Percentiles rank a stretch among this genome's conserved stretches.
phyloP scores from a whole-genome alignment of 2,113 vertebrate genomes.

The Galbula dea region DNA sequence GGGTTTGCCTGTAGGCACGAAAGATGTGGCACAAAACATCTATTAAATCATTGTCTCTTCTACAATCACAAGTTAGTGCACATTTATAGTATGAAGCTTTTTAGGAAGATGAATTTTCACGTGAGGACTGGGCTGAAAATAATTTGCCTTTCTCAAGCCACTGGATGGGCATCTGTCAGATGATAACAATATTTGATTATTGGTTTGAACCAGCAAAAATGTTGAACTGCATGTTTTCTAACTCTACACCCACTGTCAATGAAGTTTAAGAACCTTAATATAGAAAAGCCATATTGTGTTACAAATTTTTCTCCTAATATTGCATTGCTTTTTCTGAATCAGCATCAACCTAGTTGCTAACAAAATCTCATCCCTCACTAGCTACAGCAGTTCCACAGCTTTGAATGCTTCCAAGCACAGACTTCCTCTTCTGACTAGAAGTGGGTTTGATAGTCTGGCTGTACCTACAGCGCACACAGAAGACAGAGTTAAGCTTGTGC shows the following conservation, averaged over 20 bases:
- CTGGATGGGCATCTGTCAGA: neutral
- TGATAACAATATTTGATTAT: neutral
- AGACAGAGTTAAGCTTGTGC: neutral
- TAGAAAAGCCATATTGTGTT: neutral
- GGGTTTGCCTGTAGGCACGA: neutral
- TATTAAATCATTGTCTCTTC: conserved; percentile 29
- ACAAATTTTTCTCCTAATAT: neutral
- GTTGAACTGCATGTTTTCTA: neutral
- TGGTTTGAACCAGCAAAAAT: neutral
- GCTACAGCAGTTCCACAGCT: neutral
- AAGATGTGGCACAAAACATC: neutral
- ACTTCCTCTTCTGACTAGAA: neutral
- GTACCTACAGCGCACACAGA: neutral
- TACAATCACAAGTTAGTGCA: neutral
- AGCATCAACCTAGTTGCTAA: neutral
- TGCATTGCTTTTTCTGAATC: neutral
- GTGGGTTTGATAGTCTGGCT: neutral
- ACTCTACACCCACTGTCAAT: neutral
- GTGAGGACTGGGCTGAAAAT: neutral
- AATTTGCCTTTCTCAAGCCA: neutral
- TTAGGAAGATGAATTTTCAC: neutral
- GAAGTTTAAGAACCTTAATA: neutral
- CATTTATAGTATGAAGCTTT: neutral
- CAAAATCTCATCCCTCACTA: neutral
- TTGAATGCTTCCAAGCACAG: neutral